Evolutionary conservation across 2,113 vertebrate genomes (phyloP), one percentile per base, ranked within the genome.

Genomic region (Scytalopus superciliaris): DNA sequence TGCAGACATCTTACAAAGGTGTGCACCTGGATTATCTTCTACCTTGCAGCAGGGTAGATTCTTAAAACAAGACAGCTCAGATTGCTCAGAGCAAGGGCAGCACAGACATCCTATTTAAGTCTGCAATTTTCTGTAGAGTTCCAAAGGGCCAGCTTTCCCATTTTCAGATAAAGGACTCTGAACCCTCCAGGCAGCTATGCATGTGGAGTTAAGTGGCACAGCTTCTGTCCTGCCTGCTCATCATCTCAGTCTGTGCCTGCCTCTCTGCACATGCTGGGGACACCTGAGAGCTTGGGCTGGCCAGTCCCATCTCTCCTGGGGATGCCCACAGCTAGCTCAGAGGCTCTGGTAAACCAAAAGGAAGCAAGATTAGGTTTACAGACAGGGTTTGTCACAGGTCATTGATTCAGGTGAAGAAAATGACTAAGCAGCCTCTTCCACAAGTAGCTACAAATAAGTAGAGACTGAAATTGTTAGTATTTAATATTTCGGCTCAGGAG

Each of bases 251-350:
- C 59, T 33, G 45, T 2, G 7, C 18, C 52, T 3, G 4, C n/a
- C 16, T 35, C 56, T 21, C 50, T 8, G 4, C n/a, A 14, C 1
- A 1, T 2, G 39, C 66, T 33, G 37, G 1, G 1, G 12, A 62
- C 39, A 40, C 30, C 3, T 7, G 70, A 4, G 15, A 82, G 14
- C 24, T 68, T 2, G 1, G 49, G 42, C 24, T 59, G 19, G 39
- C 24, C 47, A 27, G 22, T 37, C 19, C 31, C 42, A 12, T 25
- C 31, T 31, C 35, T 9, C 6, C 17, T 24, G 52, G 24, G 40
- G 72, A 27, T 40, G 31, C 17, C 35, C 33, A 13, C 7, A 17
- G 42, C 18, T 37, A 25, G 62, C 57, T 55, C 93, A 80, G 49
- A 45, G 44, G 19, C 3, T 1, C 3, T 42, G 40, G 35, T 27